Base-by-base conservation (phyloP, 2,113 vertebrate species). In the Lampris megalopsis region DNA sequence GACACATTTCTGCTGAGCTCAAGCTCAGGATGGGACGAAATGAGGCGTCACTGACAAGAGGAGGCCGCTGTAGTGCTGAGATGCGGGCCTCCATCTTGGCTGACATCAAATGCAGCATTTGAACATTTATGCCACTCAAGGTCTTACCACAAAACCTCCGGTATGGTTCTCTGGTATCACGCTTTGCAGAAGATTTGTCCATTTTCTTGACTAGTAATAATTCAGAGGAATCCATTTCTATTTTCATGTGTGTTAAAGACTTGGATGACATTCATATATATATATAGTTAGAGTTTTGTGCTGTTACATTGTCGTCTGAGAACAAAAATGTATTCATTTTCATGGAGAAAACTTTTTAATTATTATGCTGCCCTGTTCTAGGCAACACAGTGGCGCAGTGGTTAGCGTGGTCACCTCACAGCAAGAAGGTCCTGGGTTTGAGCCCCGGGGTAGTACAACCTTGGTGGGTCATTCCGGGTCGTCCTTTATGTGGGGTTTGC, bases 341-440 rank as follows among this genome's bases (percentile, higher is more conserved):
- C 82, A 82, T 65, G 4, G 65, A 85, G 80, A 77, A 80, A 57
- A 77, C 54, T 71, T 73, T 85, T 87, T 82, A 90, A 89, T 90
- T 81, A 78, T 63, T 73, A 58, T 69, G 43, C 24, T 24, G 24
- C 24, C 24, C 24, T 24, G 24, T 24, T 24, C 24, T 24, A 24
- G 24, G 24, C 24, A 24, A 24, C 24, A 24, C 24, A 24, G 24
- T 24, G 24, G 24, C 24, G 24, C 24, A 24, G 24, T 24, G 24
- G 24, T 24, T 24, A 24, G 24, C 24, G 24, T 0, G 24, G 24
- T 24, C 24, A 24, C 24, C 24, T 24, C 24, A 24, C 24, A 24
- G 24, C 24, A 24, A 24, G 24, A 24, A 24, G 24, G 24, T 24
- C 24, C 24, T 24, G 24, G 24, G 24, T 24, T 24, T 24, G 24